Percentiles rank a stretch among this genome's conserved stretches.
These are phyloP conservation scores for Eubasilissa regina DNA, from an alignment of 1,140 invertebrate species.

Conservation along the genomic window DNA sequence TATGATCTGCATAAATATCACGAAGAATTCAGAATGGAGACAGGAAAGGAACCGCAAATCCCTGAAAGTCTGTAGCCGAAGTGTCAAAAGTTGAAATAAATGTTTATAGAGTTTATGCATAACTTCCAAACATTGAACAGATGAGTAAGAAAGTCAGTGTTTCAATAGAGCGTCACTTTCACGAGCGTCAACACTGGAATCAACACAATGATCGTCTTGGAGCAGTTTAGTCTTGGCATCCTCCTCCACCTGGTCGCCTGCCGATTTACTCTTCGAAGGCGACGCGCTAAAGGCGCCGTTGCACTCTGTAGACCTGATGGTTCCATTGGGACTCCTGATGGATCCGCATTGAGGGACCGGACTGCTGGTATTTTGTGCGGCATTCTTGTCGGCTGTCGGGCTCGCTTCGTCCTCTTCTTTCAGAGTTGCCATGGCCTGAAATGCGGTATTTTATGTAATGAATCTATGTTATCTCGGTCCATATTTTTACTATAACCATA, in stretches of 20 bases:
- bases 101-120: too few relatives aligned
- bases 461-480: neutral
- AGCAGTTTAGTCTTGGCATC: constrained; percentile 46
- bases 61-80: too few relatives aligned
- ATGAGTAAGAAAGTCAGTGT: constrained; percentile 44
- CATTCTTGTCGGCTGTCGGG: constrained; percentile 12
- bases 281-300: constrained; percentile 46
- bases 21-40: too few relatives aligned
- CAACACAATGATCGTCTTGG: constrained; percentile 48
- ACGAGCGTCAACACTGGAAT: constrained; percentile 51
- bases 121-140: too few relatives aligned
- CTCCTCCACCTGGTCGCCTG: constrained; percentile 7
- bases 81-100: too few relatives aligned
- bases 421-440: constrained; percentile 48
- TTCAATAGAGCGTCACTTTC: constrained; percentile 58
- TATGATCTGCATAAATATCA: too few relatives aligned
- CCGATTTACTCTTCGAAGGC: constrained; percentile 30
- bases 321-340: constrained; percentile 55
- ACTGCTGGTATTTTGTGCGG: constrained; percentile 1
- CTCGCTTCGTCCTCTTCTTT: constrained; percentile 53
- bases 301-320: constrained; percentile 24
- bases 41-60: too few relatives aligned
- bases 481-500: too few relatives aligned
- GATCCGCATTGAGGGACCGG: neutral
- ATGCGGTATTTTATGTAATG: neutral